A percentile compares a stretch with the other conserved stretches of the same genome.
Conservation (phyloP, 2,888 invertebrate genomes). For the Empis stercorea region DNA sequence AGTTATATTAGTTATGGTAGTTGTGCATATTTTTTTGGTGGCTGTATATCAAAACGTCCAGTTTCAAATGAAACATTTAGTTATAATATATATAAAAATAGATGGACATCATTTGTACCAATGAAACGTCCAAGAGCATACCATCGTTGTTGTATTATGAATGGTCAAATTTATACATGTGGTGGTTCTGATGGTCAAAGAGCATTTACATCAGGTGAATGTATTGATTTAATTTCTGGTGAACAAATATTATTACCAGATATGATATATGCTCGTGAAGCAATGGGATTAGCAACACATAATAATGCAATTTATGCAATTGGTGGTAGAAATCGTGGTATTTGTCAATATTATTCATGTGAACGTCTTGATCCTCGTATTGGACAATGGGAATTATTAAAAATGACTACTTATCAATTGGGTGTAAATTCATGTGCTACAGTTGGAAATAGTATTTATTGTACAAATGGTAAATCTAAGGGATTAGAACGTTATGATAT, state of each 20-base stretch:
- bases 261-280: slow-evolving; percentile 9
- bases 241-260: slow-evolving; percentile 1
- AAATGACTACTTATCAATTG: slow-evolving; percentile 3
- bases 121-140: slow-evolving; percentile 12
- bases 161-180: slow-evolving; percentile 9
- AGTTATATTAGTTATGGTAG: slow-evolving; percentile 11
- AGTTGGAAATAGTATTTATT: slow-evolving; percentile 12
- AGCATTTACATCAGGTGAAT: slow-evolving; percentile 10
- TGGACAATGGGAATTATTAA: slow-evolving; percentile 11
- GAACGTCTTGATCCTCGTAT: slow-evolving; percentile 12
- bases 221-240: slow-evolving; percentile 9
- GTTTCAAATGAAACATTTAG: slow-evolving; percentile 5
- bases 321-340: slow-evolving; percentile 11
- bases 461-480: slow-evolving; percentile 6
- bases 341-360: slow-evolving; percentile 3
- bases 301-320: slow-evolving; percentile 12
- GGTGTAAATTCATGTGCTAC: slow-evolving; percentile 10
- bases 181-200: slow-evolving; percentile 11
- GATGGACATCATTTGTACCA: slow-evolving; percentile 13
- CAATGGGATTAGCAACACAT: slow-evolving; percentile 10
- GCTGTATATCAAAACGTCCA: slow-evolving; percentile 9
- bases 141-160: slow-evolving; percentile 11
- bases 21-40: slow-evolving; percentile 12
- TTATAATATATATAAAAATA: slow-evolving; percentile 9
- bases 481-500: slow-evolving; percentile 13